Evolutionary conservation across 2,797 vertebrate species (phyloP), one percentile per base, ranked within the genome.

Genomic region (Acipenser transmontanus): DNA sequence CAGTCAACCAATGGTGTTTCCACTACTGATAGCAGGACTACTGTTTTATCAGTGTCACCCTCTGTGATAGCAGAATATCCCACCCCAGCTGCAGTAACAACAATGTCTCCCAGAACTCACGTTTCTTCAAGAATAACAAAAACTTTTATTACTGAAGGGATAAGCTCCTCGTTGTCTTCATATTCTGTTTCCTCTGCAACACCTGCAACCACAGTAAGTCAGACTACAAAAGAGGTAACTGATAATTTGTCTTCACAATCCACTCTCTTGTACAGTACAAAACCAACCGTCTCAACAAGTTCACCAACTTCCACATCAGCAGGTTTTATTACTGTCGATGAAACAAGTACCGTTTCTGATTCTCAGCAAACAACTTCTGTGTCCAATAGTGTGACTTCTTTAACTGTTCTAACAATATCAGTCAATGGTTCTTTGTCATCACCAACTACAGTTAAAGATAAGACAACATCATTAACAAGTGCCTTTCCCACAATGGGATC

Each of bases 381-480:
- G 54, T 12, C 13, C 6, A n/a, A 57, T 57, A 6, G 13, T 57
- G 12, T 57, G 13, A n/a, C 54, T 6, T 11, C 54, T 57, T n/a
- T 8, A 10, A n/a, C 54, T 57, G 12, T 4, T 12, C 11, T 57
- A 6, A 57, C 8, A 11, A 1, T 49, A 57, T 12, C 47, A 12
- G 49, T 14, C 9, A 12, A 56, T 49, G 47, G n/a, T 56, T 47
- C 20, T 2, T 47, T 65, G 70, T 8, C 70, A 69, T 34, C 20
- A 34, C 20, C 20, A 34, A 34, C 20, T 34, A 11, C 77, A 72
- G 62, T 72, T 71, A 73, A 59, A 14, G 63, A 69, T 71, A 47
- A 74, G 48, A 57, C 54, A 57, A 57, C 14, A 49, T 47, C 50
- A 50, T 69, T 67, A 71, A 61, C 67, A 72, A 75, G 76, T 52